phyloP scores from a whole-genome alignment of 2,113 vertebrate genomes.

The Gymnogyps californianus region DNA sequence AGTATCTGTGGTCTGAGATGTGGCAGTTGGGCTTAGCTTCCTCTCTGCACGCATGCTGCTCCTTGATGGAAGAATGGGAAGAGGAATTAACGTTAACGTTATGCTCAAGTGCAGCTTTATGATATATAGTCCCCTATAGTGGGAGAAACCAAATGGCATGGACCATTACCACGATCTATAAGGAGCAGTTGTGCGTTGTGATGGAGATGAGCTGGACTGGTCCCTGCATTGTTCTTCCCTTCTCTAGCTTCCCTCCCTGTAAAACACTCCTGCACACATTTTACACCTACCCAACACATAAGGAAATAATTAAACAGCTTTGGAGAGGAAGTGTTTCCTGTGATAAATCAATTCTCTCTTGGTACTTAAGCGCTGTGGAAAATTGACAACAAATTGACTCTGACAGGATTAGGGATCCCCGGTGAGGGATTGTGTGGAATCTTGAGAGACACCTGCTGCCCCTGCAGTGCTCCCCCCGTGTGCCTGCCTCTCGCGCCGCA shows the following conservation, averaged over 20 bases:
- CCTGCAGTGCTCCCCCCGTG: fast-evolving
- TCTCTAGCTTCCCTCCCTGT: neutral
- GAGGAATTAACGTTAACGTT: neutral
- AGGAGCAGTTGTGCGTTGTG: neutral
- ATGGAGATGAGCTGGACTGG: neutral
- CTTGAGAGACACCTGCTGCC: neutral
- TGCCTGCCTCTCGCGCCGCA: fast-evolving
- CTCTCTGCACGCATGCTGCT: neutral
- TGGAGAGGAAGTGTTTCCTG: neutral
- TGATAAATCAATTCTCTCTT: constrained; percentile 6
- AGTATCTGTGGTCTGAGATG: fast-evolving
- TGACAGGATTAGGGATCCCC: neutral
- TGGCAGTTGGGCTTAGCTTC: neutral
- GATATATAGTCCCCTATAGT: neutral
- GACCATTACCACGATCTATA: neutral
- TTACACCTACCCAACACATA: neutral
- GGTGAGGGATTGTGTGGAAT: neutral
- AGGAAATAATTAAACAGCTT: neutral
- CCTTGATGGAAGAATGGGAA: neutral
- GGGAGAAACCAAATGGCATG: neutral
- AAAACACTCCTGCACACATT: neutral
- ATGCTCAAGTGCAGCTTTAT: neutral
- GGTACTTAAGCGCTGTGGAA: neutral
- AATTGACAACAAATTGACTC: neutral
- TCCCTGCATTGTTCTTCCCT: neutral